A percentile compares a stretch with the other conserved stretches of the same genome.
Evolutionary conservation across 2,888 invertebrate genomes (phyloP).

Genomic region (Dione juno): DNA sequence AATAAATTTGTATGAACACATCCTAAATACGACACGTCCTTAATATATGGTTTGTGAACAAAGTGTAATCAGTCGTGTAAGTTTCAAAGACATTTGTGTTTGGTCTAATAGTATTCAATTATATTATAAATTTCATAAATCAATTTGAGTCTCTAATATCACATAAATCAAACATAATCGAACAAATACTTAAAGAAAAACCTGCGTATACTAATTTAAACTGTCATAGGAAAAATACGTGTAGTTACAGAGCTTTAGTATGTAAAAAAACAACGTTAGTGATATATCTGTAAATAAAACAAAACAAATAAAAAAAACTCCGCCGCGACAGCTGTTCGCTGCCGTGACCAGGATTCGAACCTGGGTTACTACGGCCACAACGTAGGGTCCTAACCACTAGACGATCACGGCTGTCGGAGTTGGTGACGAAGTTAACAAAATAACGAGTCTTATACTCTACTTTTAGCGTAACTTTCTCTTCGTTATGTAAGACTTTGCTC

Average conservation of each 20-base stretch:
- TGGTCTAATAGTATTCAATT: constrained; percentile 10
- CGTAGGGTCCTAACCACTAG: constrained; percentile 90
- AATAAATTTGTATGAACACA: background rate
- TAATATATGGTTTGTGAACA: constrained; percentile 11
- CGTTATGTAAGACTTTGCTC: constrained; percentile 9
- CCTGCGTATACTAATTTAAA: no score
- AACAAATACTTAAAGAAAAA: no score
- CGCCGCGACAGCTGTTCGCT: constrained; percentile 46
- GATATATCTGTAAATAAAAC: no score
- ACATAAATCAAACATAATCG: background rate
- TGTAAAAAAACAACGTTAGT: no score
- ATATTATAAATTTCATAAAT: background rate
- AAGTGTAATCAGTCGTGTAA: constrained; percentile 25
- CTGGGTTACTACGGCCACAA: constrained; percentile 91
- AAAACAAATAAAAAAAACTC: background rate
- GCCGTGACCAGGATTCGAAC: constrained; percentile 87
- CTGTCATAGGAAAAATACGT: no score
- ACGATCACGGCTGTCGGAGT: constrained; percentile 80
- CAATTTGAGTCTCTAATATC: background rate
- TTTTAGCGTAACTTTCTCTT: constrained; percentile 11
- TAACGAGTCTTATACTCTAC: constrained; percentile 11
- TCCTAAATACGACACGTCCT: background rate
- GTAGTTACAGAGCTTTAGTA: no score
- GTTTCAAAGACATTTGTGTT: constrained; percentile 15
- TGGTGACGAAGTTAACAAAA: constrained; percentile 19